phyloP scores from a whole-genome alignment of 2,888 invertebrate species.

The Cancer borealis region DNA sequence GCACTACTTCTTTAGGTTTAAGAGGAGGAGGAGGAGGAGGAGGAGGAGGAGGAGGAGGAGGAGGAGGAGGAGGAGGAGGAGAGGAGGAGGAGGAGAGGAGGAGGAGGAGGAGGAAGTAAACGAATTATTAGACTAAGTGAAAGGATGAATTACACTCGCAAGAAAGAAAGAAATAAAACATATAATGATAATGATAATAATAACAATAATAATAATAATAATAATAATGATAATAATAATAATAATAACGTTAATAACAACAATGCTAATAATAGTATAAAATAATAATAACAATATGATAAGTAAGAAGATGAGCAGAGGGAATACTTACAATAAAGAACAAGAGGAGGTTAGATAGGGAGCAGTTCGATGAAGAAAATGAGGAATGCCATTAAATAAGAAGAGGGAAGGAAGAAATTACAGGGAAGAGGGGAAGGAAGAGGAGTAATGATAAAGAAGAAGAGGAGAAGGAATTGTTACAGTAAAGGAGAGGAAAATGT shows the following conservation, averaged over 20 bases:
- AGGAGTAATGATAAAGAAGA: background rate
- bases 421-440: background rate
- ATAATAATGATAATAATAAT: too few species aligned
- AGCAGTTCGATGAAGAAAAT: background rate
- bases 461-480: background rate
- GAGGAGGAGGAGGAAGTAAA: background rate
- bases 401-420: too few species aligned
- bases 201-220: too few species aligned
- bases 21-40: background rate
- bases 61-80: background rate
- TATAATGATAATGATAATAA: too few species aligned
- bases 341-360: background rate
- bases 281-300: background rate
- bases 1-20: too few species aligned
- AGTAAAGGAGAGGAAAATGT: background rate
- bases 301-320: background rate
- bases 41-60: background rate
- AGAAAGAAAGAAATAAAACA: too few species aligned
- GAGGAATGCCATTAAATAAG: background rate
- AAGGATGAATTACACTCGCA: too few species aligned
- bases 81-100: background rate
- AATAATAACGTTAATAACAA: too few species aligned
- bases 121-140: background rate
- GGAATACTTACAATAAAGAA: background rate
- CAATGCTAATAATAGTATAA: too few species aligned